Evolutionary conservation across 2,113 vertebrate genomes (phyloP).

Genomic region (Pteropus alecto): DNA sequence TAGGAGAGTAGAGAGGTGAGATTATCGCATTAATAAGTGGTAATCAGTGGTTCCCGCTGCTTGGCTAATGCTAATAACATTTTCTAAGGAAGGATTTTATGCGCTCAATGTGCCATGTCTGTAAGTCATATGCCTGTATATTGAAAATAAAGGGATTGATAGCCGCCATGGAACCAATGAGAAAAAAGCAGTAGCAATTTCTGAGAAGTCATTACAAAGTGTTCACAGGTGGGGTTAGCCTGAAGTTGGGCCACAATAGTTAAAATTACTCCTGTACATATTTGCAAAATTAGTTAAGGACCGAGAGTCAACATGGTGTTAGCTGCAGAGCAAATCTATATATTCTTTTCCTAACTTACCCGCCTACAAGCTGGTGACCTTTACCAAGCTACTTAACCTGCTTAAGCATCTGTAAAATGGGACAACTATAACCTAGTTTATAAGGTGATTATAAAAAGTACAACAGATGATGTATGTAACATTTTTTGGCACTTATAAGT

Average conservation of each 20-base stretch:
- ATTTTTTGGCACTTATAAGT: neutral
- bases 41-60: neutral
- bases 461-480: neutral
- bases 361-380: neutral
- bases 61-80: neutral
- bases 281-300: neutral
- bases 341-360: neutral
- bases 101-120: neutral
- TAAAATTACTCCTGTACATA: neutral
- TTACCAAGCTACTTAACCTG: neutral
- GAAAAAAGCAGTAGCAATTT: neutral
- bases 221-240: neutral
- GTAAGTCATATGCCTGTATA: neutral
- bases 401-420: neutral
- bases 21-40: neutral
- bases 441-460: neutral
- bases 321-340: neutral
- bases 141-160: neutral
- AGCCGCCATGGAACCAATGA: neutral
- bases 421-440: neutral
- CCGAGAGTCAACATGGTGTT: neutral
- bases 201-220: neutral
- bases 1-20: neutral
- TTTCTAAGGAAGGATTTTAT: neutral
- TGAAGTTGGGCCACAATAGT: neutral